phyloP scores from a whole-genome alignment of 2,888 invertebrate genomes.

The Aplocera efformata region DNA sequence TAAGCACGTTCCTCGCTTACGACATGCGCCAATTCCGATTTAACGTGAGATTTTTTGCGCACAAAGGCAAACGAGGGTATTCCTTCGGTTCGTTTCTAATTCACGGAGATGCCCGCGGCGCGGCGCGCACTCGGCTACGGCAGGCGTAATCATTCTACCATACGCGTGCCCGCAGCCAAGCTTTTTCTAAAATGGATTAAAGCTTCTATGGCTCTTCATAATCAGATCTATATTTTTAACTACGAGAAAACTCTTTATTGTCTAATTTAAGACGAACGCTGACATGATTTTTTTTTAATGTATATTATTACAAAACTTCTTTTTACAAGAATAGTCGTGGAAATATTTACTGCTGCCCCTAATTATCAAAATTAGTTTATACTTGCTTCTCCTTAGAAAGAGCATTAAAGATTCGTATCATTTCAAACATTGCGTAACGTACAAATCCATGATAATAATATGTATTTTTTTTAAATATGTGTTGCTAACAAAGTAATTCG shows the following conservation, averaged over 20 bases:
- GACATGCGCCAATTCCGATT: conserved; percentile 3
- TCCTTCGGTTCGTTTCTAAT: conserved; percentile 15
- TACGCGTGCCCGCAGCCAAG: conserved; percentile 21
- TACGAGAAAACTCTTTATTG: not conserved
- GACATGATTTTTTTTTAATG: no score
- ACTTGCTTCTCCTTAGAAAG: no score
- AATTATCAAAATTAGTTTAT: no score
- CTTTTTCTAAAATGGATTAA: conserved; percentile 14
- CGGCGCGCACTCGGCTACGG: conserved; percentile 23
- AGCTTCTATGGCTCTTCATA: conserved; percentile 2
- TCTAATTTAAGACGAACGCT: conserved; percentile 1
- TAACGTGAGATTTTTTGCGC: conserved; percentile 11
- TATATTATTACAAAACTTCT: no score
- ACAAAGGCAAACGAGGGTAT: conserved; percentile 19
- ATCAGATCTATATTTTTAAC: no score
- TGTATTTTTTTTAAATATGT: no score
- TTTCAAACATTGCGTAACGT: no score
- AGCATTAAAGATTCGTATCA: no score
- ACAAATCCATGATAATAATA: no score
- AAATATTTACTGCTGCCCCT: no score
- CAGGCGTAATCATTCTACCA: conserved; percentile 22
- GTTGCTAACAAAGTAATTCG: no score
- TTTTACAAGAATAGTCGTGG: conserved; percentile 1
- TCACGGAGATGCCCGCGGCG: conserved; percentile 27
- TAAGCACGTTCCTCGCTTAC: conserved; percentile 11